phyloP scores from a whole-genome alignment of 1,140 invertebrate genomes.

The Drosophila melanica region DNA sequence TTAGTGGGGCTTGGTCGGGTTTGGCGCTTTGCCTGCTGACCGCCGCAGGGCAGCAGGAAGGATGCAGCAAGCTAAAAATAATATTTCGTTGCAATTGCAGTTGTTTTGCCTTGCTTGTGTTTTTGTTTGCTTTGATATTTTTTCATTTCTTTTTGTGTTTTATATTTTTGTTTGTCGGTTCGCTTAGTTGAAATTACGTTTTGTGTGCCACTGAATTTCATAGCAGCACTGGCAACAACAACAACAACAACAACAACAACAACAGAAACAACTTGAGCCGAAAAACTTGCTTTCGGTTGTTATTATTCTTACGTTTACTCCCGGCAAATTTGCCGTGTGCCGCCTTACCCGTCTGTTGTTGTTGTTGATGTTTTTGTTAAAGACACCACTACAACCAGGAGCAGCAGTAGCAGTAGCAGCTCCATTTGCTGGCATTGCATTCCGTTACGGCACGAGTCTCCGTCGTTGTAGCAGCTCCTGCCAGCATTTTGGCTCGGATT shows the following conservation, averaged over 20 bases:
- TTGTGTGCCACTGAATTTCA: constrained; percentile 82
- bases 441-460: constrained; percentile 51
- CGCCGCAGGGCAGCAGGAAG: constrained; percentile 71
- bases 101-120: constrained; percentile 48
- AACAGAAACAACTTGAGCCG: constrained; percentile 58
- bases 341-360: constrained; percentile 31
- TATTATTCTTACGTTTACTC: constrained; percentile 81
- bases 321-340: constrained; percentile 80
- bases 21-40: constrained; percentile 29
- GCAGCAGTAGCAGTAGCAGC: constrained; percentile 19
- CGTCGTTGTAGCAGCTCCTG: constrained; percentile 15
- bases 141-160: constrained; percentile 29
- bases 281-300: constrained; percentile 80
- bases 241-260: constrained; percentile 20
- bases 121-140: constrained; percentile 35
- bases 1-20: constrained; percentile 3
- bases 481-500: constrained; percentile 49
- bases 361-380: constrained; percentile 55
- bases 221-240: constrained; percentile 47
- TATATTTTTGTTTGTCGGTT: constrained; percentile 79
- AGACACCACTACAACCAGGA: constrained; percentile 22
- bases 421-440: constrained; percentile 34
- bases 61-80: constrained; percentile 80
- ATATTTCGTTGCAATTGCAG: constrained; percentile 72
- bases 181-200: constrained; percentile 82